These are phyloP conservation scores for Cyprinodon variegatus DNA, from an alignment of 2,113 vertebrate genomes.

Conservation along the genomic window DNA sequence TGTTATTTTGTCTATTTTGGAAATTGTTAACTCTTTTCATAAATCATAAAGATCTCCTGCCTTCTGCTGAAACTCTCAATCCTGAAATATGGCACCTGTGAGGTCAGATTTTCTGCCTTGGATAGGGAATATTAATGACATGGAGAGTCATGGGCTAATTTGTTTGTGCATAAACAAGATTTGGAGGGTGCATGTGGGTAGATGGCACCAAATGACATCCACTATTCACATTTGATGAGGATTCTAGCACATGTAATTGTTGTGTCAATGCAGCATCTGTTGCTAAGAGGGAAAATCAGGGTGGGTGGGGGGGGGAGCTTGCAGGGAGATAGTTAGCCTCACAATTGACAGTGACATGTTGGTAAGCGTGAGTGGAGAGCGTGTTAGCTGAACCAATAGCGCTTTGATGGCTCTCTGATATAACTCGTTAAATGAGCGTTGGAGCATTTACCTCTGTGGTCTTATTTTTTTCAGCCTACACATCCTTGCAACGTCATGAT, in stretches of 20 bases:
- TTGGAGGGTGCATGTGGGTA: slow-evolving; percentile 52
- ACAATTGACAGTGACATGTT: slow-evolving; percentile 73
- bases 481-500: slow-evolving; percentile 26
- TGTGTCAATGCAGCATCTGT: slow-evolving; percentile 71
- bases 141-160: slow-evolving; percentile 35
- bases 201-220: slow-evolving; percentile 49
- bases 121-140: slow-evolving; percentile 27
- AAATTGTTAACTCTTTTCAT: background rate
- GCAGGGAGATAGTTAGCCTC: slow-evolving; percentile 56
- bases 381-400: slow-evolving; percentile 58
- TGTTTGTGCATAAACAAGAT: slow-evolving; percentile 54
- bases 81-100: slow-evolving; percentile 4
- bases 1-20: slow-evolving; percentile 2
- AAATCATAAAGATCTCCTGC: slow-evolving; percentile 5
- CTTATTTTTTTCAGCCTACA: slow-evolving; percentile 67
- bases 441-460: slow-evolving; percentile 64
- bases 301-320: slow-evolving; percentile 18
- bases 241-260: slow-evolving; percentile 64
- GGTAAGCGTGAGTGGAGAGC: slow-evolving; percentile 56
- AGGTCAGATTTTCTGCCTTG: slow-evolving; percentile 18
- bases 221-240: slow-evolving; percentile 67
- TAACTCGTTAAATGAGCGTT: slow-evolving; percentile 66
- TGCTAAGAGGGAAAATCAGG: slow-evolving; percentile 37
- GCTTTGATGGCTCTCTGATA: slow-evolving; percentile 68
- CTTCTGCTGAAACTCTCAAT: slow-evolving; percentile 6